Evolutionary conservation across 2,797 vertebrate species (phyloP).

Genomic region (Dallia pectoralis): DNA sequence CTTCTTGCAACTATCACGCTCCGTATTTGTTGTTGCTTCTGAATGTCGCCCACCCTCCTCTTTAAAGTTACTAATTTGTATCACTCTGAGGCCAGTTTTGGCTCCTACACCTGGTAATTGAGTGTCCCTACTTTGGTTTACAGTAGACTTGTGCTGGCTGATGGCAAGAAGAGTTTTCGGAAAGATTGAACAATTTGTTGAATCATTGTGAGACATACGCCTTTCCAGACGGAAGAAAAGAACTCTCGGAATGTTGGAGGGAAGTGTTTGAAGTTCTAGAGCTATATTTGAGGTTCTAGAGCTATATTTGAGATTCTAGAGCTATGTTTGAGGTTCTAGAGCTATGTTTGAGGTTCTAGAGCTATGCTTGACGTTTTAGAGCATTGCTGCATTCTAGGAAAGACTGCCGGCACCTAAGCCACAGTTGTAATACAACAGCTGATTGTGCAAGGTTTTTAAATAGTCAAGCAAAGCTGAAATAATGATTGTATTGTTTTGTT

Average conservation of each 20-base stretch:
- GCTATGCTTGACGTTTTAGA: neutral
- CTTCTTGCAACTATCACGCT: neutral
- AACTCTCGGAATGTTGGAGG: neutral
- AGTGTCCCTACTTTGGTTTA: conserved; percentile 43
- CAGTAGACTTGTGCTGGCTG: conserved; percentile 15
- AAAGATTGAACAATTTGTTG: conserved; percentile 1
- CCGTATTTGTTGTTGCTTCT: conserved; percentile 34
- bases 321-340: neutral
- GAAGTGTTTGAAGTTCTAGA: neutral
- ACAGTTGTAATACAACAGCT: conserved; percentile 6
- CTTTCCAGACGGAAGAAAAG: neutral
- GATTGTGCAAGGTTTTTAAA: neutral
- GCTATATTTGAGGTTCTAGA: neutral
- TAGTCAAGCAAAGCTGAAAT: neutral
- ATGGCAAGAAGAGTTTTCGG: conserved; percentile 5
- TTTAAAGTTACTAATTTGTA: conserved; percentile 36
- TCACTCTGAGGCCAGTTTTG: conserved; percentile 31
- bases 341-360: neutral
- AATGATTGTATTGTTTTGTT: conserved; percentile 22
- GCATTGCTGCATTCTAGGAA: neutral
- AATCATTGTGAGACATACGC: neutral
- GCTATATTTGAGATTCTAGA: neutral
- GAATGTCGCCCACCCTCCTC: conserved; percentile 23
- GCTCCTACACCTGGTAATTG: conserved; percentile 47
- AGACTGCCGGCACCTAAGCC: neutral